These are phyloP conservation scores for Torymus aiolomorphi DNA, from an alignment of 2,888 invertebrate genomes.

Conservation along the genomic window DNA sequence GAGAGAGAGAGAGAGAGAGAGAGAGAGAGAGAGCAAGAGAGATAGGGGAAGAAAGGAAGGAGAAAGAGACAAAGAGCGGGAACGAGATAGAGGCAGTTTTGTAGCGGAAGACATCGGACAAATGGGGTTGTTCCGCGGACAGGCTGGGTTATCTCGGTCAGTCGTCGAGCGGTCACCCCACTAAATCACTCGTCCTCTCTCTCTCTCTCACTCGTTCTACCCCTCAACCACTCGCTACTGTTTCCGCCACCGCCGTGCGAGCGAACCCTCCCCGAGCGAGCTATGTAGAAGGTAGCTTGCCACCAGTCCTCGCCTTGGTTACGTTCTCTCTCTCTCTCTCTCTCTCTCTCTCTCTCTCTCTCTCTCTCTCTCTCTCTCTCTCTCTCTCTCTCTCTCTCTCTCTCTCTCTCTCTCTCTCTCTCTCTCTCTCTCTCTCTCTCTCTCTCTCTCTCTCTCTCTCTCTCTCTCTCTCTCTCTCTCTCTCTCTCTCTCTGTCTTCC, in stretches of 20 bases:
- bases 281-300: background rate
- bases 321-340: no score
- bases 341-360: no score
- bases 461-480: background rate
- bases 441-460: no score
- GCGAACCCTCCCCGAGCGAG: slow-evolving; percentile 12
- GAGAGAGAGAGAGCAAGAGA: slow-evolving; percentile 8
- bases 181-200: slow-evolving; percentile 71
- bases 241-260: slow-evolving; percentile 2
- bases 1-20: slow-evolving; percentile 14
- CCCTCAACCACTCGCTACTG: slow-evolving; percentile 62
- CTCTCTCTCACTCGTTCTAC: slow-evolving; percentile 35
- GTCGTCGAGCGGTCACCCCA: slow-evolving; percentile 70
- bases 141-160: slow-evolving; percentile 74
- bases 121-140: slow-evolving; percentile 75
- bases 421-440: no score
- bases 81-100: slow-evolving; percentile 68
- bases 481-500: background rate
- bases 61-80: slow-evolving; percentile 4
- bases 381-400: no score
- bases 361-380: no score
- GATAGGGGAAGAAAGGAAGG: slow-evolving; percentile 9
- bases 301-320: background rate
- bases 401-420: no score
- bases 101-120: slow-evolving; percentile 74